These are phyloP conservation scores for Apotomis turbidana DNA, from an alignment of 2,888 invertebrate genomes.

Conservation along the genomic window DNA sequence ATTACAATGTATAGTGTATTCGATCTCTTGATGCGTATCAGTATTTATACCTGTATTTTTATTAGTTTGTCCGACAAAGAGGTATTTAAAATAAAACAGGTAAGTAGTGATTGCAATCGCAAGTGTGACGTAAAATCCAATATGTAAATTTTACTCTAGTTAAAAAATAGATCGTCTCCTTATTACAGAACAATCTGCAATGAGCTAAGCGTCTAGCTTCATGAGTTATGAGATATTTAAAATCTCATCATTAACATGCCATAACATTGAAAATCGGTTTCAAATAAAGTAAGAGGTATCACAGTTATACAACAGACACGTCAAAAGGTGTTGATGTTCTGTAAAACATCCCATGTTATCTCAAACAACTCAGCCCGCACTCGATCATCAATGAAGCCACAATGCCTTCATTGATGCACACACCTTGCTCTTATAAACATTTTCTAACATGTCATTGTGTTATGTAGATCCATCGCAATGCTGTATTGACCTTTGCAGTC, in stretches of 20 bases:
- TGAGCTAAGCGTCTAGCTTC: too few relatives aligned
- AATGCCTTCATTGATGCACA: constrained; percentile 47
- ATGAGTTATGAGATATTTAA: too few relatives aligned
- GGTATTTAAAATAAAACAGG: too few relatives aligned
- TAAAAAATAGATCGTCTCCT: too few relatives aligned
- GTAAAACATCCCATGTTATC: constrained; percentile 27
- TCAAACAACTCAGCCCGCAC: constrained; percentile 26
- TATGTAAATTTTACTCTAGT: too few relatives aligned
- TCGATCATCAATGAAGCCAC: constrained; percentile 40
- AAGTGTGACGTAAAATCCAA: too few relatives aligned
- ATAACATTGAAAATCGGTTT: not conserved
- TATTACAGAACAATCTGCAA: too few relatives aligned
- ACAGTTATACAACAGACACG: constrained; percentile 1
- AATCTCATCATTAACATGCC: not conserved
- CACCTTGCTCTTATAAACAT: constrained; percentile 44
- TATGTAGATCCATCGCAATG: constrained; percentile 18
- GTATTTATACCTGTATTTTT: too few relatives aligned
- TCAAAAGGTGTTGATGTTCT: constrained; percentile 5
- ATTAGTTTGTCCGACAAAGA: too few relatives aligned
- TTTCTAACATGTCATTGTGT: constrained; percentile 36
- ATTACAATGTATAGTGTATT: constrained; percentile 16
- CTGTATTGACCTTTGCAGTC: constrained; percentile 6
- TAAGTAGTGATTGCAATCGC: too few relatives aligned
- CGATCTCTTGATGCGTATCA: not conserved
- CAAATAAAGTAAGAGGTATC: not conserved